Conservation (phyloP, 2,797 vertebrate species). For the Lepus townsendii region DNA sequence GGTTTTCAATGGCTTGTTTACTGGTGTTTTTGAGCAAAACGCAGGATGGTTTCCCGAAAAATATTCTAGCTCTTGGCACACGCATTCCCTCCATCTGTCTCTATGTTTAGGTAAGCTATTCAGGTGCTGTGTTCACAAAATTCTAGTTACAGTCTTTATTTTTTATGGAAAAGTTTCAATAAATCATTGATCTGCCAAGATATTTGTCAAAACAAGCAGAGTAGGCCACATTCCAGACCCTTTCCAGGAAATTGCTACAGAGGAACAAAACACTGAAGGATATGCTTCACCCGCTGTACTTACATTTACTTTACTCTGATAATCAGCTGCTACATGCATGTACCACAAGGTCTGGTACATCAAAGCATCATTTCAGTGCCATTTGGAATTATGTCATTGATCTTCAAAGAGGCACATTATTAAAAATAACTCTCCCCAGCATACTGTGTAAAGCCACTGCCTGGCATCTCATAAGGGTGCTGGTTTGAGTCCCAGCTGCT, state of each 20-base stretch:
- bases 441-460: too few species aligned
- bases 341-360: neutral
- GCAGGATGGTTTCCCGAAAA: neutral
- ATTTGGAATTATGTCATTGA: neutral
- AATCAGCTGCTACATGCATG: neutral
- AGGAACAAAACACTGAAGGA: neutral
- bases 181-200: neutral
- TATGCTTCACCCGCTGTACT: neutral
- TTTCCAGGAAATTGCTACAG: constrained; percentile 9
- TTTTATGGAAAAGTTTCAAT: constrained; percentile 11
- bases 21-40: neutral
- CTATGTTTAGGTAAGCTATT: neutral
- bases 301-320: neutral
- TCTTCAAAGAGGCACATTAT: neutral
- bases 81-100: neutral
- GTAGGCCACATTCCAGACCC: neutral
- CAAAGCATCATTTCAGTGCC: neutral
- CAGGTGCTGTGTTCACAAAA: neutral
- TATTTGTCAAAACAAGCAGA: neutral
- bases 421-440: neutral
- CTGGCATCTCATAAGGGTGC: too few species aligned
- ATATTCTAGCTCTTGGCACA: neutral
- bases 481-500: too few species aligned
- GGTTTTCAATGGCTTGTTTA: neutral
- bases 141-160: neutral